These are phyloP conservation scores for Rhynchonema sp. DNA, from an alignment of 2,888 invertebrate genomes.

Conservation along the genomic window DNA sequence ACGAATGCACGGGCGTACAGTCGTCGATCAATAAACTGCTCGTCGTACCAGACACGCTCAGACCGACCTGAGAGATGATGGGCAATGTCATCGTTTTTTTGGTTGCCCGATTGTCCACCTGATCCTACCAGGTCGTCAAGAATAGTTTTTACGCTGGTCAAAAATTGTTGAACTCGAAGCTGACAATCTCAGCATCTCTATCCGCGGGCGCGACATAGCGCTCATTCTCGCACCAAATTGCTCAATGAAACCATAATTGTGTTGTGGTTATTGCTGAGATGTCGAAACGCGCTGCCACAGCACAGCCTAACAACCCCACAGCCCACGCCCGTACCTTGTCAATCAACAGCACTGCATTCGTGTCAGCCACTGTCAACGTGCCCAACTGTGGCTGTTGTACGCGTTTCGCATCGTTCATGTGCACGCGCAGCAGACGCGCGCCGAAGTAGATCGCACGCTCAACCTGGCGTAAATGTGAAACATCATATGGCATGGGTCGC, in stretches of 20 bases:
- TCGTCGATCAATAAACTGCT: conserved; percentile 11
- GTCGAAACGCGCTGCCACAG: too few relatives aligned
- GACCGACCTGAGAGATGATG: background rate
- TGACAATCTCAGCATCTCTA: background rate
- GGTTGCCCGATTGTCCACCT: too few relatives aligned
- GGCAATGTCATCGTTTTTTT: too few relatives aligned
- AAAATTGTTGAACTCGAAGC: too few relatives aligned
- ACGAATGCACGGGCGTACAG: conserved; percentile 15
- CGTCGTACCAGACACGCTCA: background rate
- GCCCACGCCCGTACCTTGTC: background rate
- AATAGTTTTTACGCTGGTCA: too few relatives aligned
- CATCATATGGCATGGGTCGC: too few relatives aligned
- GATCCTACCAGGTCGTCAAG: too few relatives aligned
- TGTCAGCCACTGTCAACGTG: background rate
- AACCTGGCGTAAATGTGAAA: too few relatives aligned
- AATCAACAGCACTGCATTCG: background rate
- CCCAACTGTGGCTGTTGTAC: background rate
- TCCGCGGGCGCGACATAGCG: too few relatives aligned
- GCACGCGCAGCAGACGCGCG: background rate
- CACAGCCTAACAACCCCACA: background rate
- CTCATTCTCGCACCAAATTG: too few relatives aligned
- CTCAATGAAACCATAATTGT: too few relatives aligned
- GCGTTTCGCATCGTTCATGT: background rate
- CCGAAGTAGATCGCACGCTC: background rate
- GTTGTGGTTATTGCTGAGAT: too few relatives aligned